Conservation (phyloP, 2,888 invertebrate species). For the Leptothorax acervorum region DNA sequence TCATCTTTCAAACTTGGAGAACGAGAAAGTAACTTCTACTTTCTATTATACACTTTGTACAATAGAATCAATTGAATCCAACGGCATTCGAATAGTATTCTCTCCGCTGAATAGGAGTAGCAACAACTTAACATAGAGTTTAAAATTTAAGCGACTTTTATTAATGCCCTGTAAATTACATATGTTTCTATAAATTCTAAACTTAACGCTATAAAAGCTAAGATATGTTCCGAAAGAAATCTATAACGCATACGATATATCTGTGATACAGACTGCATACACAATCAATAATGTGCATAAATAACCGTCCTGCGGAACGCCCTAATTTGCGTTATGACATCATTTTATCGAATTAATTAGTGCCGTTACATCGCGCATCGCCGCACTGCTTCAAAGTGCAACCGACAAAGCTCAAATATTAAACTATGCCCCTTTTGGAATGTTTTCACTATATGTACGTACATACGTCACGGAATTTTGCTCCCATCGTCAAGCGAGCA, state of each 20-base stretch:
- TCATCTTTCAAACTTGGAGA: background rate
- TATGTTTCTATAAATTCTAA: background rate
- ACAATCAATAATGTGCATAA: slow-evolving; percentile 33
- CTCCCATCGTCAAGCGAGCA: background rate
- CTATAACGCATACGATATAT: background rate
- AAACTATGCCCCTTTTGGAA: background rate
- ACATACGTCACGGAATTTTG: background rate
- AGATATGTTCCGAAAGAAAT: background rate
- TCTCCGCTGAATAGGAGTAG: background rate
- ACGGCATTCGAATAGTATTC: background rate
- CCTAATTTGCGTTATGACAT: slow-evolving; percentile 43
- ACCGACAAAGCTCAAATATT: slow-evolving; percentile 37
- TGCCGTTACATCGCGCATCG: slow-evolving; percentile 28
- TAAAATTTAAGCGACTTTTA: background rate
- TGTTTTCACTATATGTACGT: background rate
- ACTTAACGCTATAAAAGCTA: background rate
- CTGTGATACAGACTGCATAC: background rate
- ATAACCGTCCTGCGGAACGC: slow-evolving; percentile 19
- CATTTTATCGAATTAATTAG: slow-evolving; percentile 53
- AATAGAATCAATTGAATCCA: background rate
- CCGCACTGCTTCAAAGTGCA: slow-evolving; percentile 38
- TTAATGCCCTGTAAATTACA: background rate
- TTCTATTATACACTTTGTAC: background rate
- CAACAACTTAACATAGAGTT: background rate
- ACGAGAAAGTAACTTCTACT: slow-evolving; percentile 9